These are phyloP conservation scores for Xiphophorus couchianus DNA, from an alignment of 2,113 vertebrate species.

Conservation along the genomic window DNA sequence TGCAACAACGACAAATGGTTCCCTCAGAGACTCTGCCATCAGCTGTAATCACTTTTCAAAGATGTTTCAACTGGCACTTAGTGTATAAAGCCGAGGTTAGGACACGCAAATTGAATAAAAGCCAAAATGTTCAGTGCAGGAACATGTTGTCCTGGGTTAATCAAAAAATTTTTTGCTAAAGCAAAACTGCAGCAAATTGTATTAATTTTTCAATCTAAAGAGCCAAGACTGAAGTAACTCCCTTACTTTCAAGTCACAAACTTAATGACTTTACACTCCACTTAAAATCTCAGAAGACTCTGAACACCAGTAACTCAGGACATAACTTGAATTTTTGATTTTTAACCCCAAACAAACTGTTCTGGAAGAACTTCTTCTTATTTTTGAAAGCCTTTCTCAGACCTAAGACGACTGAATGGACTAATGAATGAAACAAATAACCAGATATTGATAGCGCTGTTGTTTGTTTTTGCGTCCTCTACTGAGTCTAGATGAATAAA, in stretches of 20 bases:
- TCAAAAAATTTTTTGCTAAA: background rate
- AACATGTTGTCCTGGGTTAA: background rate
- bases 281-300: background rate
- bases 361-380: too few relatives aligned
- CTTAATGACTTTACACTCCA: background rate
- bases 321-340: too few relatives aligned
- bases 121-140: background rate
- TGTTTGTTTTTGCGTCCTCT: too few relatives aligned
- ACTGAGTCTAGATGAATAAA: too few relatives aligned
- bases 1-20: slow-evolving; percentile 2
- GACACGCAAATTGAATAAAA: slow-evolving; percentile 1
- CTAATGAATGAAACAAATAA: too few relatives aligned
- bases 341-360: too few relatives aligned
- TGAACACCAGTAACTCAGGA: too few relatives aligned
- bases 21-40: background rate
- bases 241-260: background rate
- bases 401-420: too few relatives aligned
- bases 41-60: background rate
- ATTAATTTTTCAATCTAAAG: background rate
- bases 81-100: background rate
- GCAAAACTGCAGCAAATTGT: background rate
- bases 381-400: too few relatives aligned
- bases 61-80: background rate
- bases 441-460: too few relatives aligned
- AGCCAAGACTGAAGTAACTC: background rate